Evolutionary conservation across 2,888 invertebrate species (phyloP).

Genomic region (Chrysina gloriosa): DNA sequence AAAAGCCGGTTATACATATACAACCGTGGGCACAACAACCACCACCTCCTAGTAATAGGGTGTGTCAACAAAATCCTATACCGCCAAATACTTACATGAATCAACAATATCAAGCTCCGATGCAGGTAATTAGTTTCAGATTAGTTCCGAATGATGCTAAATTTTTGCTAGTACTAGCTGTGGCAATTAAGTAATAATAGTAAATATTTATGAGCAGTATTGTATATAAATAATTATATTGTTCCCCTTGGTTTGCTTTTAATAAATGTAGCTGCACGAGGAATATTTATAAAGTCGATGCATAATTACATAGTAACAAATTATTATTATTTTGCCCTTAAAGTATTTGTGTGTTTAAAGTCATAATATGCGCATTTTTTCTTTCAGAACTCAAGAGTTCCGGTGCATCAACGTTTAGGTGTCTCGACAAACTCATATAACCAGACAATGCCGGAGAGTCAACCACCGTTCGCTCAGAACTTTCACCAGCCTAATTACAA

Average conservation of each 20-base stretch:
- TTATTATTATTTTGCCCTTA: too few species aligned
- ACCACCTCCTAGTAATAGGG: background rate
- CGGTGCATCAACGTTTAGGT: conserved; percentile 42
- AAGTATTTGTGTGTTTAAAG: too few species aligned
- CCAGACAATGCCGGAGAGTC: conserved; percentile 19
- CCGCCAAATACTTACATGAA: conserved; percentile 4
- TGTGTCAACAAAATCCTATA: conserved; percentile 29
- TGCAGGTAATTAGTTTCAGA: too few species aligned
- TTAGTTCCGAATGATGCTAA: too few species aligned
- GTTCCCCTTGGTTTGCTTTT: too few species aligned
- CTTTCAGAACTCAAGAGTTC: conserved; percentile 36
- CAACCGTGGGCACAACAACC: conserved; percentile 46
- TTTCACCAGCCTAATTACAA: conserved; percentile 40
- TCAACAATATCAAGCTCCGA: conserved; percentile 10
- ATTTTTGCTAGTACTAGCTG: too few species aligned
- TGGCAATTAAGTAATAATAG: too few species aligned
- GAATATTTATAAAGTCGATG: background rate
- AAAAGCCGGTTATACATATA: conserved; percentile 41
- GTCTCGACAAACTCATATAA: conserved; percentile 34
- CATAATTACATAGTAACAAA: too few species aligned
- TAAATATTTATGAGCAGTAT: too few species aligned
- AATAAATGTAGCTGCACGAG: background rate
- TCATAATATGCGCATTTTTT: conserved; percentile 7
- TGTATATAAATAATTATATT: too few species aligned
- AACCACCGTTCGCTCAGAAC: conserved; percentile 13